Base-by-base conservation (phyloP, 1,140 invertebrate genomes). In the Bradysia coprophila region DNA sequence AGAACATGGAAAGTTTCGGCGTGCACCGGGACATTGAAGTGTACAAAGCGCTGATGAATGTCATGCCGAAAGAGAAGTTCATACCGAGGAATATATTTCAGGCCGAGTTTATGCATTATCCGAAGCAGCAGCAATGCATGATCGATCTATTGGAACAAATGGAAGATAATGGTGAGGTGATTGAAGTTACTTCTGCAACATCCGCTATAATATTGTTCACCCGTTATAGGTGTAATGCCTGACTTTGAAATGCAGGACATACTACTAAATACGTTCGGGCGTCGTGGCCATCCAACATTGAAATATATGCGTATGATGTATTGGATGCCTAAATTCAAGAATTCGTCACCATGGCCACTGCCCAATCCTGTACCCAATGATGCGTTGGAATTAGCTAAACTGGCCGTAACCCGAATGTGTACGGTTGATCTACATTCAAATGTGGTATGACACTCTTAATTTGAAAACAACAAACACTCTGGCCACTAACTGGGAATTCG, bases 251-350 rank as follows among this genome's bases (percentile, higher is more conserved):
- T 89, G 58, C 77, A 91, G 51, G 62, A 72, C 43, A 78, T 93
- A 51, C 57, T 98, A 1, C 46, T 80, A 8, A 82, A 81, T 52
- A 75, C 78, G 32, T 98, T 97, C 68, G 92, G 93, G 0, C 64
- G 67, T 43, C 65, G 76, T 50, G 78, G 78, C 10, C 72, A 76
- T 55, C 83, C 86, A 0, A 57, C 89, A 11, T 65, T 84, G 44
- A 95, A 93, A 57, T 85, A 76, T 54, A 80, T 77, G 67, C 69
- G 90, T 37, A 92, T 97, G 82, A 76, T 89, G 68, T 99, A 98
- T 55, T 99, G 95, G 95, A 82, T 95, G 78, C 91, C 93, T 3
- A 98, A 98, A 61, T 90, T 98, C 52, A 86, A 78, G 54, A 79
- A 96, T 59, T 57, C 81, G 1, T 90, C 87, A 48, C 94, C 94